phyloP scores from a whole-genome alignment of 1,140 invertebrate genomes.

The Pectinophora gossypiella region DNA sequence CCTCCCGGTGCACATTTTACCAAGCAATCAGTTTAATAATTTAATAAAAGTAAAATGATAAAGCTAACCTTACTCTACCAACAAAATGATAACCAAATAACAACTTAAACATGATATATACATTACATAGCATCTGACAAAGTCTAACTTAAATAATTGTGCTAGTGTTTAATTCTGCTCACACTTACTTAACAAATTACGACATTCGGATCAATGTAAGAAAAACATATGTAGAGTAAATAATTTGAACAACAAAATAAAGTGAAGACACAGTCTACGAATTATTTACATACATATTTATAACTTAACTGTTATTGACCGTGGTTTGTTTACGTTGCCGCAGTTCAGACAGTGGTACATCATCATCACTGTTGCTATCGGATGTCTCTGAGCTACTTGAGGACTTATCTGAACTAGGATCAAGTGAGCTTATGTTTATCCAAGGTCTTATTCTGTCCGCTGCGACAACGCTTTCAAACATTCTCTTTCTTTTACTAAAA shows the following conservation, averaged over 20 bases:
- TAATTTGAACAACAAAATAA: background rate
- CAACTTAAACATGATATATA: background rate
- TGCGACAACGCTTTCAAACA: background rate
- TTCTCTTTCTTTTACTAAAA: background rate
- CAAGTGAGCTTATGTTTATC: background rate
- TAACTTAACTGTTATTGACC: background rate
- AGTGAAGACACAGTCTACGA: too few species aligned
- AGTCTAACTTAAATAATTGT: too few species aligned
- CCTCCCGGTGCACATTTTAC: background rate
- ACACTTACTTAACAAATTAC: background rate
- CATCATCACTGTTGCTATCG: background rate
- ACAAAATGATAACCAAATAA: background rate
- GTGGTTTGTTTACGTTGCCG: background rate
- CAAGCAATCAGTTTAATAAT: background rate
- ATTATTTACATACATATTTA: background rate
- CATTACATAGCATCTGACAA: too few species aligned
- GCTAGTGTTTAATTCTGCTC: background rate
- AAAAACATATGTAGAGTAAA: background rate
- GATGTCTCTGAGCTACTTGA: background rate
- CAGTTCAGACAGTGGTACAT: background rate
- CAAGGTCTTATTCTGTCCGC: conserved; percentile 2
- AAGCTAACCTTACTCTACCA: background rate
- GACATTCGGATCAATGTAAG: background rate
- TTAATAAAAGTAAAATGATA: background rate
- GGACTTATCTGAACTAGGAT: background rate